These are phyloP conservation scores for Pteronotus mesoamericanus DNA, from an alignment of 2,797 vertebrate genomes.

Conservation along the genomic window DNA sequence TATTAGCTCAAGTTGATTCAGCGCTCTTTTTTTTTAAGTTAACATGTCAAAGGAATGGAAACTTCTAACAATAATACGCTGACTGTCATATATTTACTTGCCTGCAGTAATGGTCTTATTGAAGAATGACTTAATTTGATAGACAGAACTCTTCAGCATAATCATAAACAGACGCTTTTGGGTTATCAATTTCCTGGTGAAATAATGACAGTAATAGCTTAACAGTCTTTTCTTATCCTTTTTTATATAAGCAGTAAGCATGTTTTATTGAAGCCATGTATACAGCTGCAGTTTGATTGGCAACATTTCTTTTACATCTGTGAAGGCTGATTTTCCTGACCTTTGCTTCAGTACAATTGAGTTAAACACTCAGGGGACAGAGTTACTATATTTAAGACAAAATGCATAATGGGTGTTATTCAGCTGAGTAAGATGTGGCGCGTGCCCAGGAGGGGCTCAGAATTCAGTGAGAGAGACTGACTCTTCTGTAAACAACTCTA, in stretches of 20 bases:
- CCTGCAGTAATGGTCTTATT: constrained; percentile 56
- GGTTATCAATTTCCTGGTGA: constrained; percentile 66
- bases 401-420: neutral
- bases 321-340: constrained; percentile 57
- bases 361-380: constrained; percentile 37
- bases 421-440: neutral
- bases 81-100: constrained; percentile 41
- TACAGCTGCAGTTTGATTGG: constrained; percentile 63
- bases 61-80: constrained; percentile 57
- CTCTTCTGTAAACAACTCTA: neutral
- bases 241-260: constrained; percentile 61
- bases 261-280: constrained; percentile 57
- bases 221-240: constrained; percentile 44
- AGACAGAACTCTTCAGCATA: constrained; percentile 14
- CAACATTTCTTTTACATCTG: constrained; percentile 53
- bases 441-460: neutral
- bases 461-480: neutral
- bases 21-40: constrained; percentile 38
- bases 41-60: constrained; percentile 41
- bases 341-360: constrained; percentile 55
- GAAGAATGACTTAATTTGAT: constrained; percentile 60
- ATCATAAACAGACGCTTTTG: constrained; percentile 40
- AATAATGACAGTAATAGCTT: constrained; percentile 64
- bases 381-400: constrained; percentile 56
- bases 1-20: neutral